Evolutionary conservation across 2,888 invertebrate genomes (phyloP).

Genomic region (Protodeltote pygarga): DNA sequence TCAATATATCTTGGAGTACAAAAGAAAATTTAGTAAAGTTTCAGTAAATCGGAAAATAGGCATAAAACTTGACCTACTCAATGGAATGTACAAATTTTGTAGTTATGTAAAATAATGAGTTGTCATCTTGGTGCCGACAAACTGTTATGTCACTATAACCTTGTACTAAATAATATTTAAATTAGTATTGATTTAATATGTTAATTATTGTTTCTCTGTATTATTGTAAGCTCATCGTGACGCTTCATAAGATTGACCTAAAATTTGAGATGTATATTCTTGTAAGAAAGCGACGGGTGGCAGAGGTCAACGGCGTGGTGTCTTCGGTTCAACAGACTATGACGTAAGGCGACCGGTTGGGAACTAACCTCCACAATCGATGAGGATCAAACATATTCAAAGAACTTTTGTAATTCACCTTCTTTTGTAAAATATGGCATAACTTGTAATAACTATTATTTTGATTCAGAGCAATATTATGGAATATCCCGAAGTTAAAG

Average conservation of each 20-base stretch:
- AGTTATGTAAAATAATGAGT: slow-evolving; percentile 56
- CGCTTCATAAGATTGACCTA: slow-evolving; percentile 61
- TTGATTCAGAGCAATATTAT: background rate
- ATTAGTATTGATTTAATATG: slow-evolving; percentile 37
- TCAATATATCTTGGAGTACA: no score
- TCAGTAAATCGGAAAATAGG: slow-evolving; percentile 18
- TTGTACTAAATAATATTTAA: slow-evolving; percentile 59
- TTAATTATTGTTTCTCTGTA: slow-evolving; percentile 39
- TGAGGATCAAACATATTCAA: slow-evolving; percentile 53
- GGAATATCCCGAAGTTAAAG: background rate
- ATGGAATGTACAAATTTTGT: slow-evolving; percentile 47
- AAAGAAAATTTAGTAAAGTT: slow-evolving; percentile 9
- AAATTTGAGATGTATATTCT: slow-evolving; percentile 57
- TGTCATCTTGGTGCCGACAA: slow-evolving; percentile 54
- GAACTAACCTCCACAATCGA: slow-evolving; percentile 49
- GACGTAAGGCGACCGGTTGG: slow-evolving; percentile 71
- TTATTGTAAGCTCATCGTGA: slow-evolving; percentile 35
- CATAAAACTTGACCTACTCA: slow-evolving; percentile 55
- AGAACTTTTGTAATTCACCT: slow-evolving; percentile 54
- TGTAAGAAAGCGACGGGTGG: slow-evolving; percentile 66
- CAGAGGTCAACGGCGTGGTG: slow-evolving; percentile 69
- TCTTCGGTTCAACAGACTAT: slow-evolving; percentile 69
- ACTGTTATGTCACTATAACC: slow-evolving; percentile 60
- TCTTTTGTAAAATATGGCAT: slow-evolving; percentile 20
- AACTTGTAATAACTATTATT: background rate